A percentile compares a stretch with the other conserved stretches of the same genome.
phyloP scores from a whole-genome alignment of 2,888 invertebrate species.

The Spodoptera littoralis region DNA sequence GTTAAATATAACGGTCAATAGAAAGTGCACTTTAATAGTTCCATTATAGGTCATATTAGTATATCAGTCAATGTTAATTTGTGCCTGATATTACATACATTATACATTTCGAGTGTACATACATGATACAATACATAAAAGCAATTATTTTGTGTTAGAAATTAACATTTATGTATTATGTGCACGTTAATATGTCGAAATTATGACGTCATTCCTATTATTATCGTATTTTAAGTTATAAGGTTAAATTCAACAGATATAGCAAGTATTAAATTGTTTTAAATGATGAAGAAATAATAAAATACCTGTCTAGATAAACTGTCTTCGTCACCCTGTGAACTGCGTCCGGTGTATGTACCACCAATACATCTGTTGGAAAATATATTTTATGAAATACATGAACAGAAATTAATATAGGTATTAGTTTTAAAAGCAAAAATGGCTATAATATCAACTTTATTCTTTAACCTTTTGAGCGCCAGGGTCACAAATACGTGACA shows the following conservation, averaged over 20 bases:
- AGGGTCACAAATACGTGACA: no score
- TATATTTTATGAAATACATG: no score
- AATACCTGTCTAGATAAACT: constrained; percentile 88
- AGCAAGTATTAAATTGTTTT: background rate
- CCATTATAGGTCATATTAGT: constrained; percentile 22
- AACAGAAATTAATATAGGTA: background rate
- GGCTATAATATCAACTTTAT: no score
- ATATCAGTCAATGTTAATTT: constrained; percentile 21
- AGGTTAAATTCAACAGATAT: background rate
- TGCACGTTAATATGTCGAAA: constrained; percentile 12
- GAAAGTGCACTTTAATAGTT: constrained; percentile 31
- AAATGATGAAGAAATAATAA: background rate
- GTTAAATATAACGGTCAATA: constrained; percentile 21
- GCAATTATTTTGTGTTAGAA: constrained; percentile 7
- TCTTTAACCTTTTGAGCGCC: no score
- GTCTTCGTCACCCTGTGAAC: constrained; percentile 89
- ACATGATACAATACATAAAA: background rate
- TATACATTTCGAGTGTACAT: constrained; percentile 18
- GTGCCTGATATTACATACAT: constrained; percentile 9
- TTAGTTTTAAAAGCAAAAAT: background rate
- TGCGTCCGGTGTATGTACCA: constrained; percentile 87
- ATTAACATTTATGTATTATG: constrained; percentile 1
- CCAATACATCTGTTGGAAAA: constrained; percentile 88
- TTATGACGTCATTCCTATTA: background rate
- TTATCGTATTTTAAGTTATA: background rate